Conservation (phyloP, 2,113 vertebrate species). For the Collichthys lucidus region DNA sequence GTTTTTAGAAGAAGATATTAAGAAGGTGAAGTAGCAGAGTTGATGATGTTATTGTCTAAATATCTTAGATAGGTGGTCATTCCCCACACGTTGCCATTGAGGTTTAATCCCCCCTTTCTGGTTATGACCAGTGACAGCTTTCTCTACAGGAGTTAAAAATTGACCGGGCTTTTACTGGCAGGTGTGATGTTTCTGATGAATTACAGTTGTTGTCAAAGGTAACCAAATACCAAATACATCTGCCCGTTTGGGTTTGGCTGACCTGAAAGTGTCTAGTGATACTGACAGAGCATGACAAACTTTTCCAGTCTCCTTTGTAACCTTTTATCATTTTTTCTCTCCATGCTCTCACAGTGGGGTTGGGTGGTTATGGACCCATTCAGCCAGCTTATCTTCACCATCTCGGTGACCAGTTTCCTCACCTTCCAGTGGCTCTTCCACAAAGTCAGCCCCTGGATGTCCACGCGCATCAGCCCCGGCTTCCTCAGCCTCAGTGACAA, state of each 20-base stretch:
- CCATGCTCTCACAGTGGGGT: conserved; percentile 60
- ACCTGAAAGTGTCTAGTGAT: neutral
- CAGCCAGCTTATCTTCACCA: conserved; percentile 84
- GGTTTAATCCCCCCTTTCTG: neutral
- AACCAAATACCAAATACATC: neutral
- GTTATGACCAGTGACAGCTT: neutral
- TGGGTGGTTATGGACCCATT: conserved; percentile 90
- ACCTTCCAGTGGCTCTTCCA: conserved; percentile 95
- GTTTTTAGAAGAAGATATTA: neutral
- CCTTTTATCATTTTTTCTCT: neutral
- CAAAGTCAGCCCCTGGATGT: conserved; percentile 90
- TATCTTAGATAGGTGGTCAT: neutral
- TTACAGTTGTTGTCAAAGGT: neutral
- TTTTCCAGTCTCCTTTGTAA: neutral
- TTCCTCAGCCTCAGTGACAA: conserved; percentile 88
- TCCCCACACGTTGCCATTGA: neutral
- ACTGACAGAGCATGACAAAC: neutral
- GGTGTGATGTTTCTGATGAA: neutral
- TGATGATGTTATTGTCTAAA: neutral
- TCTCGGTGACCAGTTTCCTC: conserved; percentile 88
- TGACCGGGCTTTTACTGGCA: neutral
- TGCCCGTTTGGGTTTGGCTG: neutral
- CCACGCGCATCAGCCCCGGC: conserved; percentile 86
- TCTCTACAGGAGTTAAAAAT: conserved; percentile 47
- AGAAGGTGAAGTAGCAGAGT: neutral